Conservation (phyloP, 1,140 invertebrate species). For the Aleiodes sp. region DNA sequence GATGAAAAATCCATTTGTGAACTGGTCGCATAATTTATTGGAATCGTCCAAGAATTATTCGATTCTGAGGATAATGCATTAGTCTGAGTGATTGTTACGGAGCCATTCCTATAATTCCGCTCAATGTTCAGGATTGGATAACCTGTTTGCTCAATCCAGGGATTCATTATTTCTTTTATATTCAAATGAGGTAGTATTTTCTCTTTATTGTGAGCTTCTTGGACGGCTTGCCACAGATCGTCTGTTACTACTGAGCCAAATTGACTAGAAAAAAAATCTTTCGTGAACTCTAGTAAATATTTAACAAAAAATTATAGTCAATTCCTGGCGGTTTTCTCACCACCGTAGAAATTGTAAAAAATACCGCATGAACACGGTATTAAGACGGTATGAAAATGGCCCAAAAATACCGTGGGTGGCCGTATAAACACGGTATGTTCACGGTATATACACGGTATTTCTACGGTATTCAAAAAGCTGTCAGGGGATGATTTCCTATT, state of each 20-base stretch:
- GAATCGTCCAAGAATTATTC: conserved; percentile 62
- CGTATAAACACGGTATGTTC: too few relatives aligned
- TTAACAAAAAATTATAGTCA: too few relatives aligned
- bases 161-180: too few relatives aligned
- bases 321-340: not conserved
- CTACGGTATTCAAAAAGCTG: too few relatives aligned
- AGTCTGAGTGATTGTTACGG: conserved; percentile 1
- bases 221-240: conserved; percentile 81
- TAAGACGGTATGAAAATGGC: too few relatives aligned
- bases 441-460: too few relatives aligned
- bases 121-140: conserved; percentile 69
- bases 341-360: too few relatives aligned
- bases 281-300: too few relatives aligned
- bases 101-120: conserved; percentile 27
- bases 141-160: conserved; percentile 70
- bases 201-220: conserved; percentile 62
- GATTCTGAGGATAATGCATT: not conserved
- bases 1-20: conserved; percentile 48
- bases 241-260: conserved; percentile 82
- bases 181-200: conserved; percentile 62
- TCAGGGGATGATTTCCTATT: not conserved
- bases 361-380: too few relatives aligned
- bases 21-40: too few relatives aligned
- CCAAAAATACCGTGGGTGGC: too few relatives aligned
- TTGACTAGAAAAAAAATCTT: too few relatives aligned